Evolutionary conservation across 2,797 vertebrate species (phyloP), one percentile per base, ranked within the genome.

Genomic region (Argya squamiceps): DNA sequence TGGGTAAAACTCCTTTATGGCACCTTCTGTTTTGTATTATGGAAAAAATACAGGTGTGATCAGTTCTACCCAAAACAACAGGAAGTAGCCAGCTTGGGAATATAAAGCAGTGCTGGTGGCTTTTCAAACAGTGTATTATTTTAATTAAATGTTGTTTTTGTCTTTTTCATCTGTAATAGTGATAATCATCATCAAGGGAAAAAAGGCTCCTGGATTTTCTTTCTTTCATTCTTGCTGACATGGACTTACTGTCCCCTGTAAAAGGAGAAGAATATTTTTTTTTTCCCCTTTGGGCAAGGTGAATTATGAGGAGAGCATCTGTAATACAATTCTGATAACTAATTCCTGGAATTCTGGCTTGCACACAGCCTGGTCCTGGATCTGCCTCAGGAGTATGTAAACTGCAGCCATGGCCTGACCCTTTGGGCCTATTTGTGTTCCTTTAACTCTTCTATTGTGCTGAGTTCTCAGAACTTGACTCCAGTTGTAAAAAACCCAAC

Each of bases 381-480:
- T 65, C 47, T 93, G 36, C 29, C 39, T 81, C 26, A 4, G 24
- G 43, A 55, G 20, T 46, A 12, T 8, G 20, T 62, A 68, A 94
- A 84, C n/a, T 90, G 65, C 4, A 12, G 46, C 85, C 9, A 4
- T n/a, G 26, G 44, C 82, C 26, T 92, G 90, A 73, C 77, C 67
- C 36, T 69, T 60, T 76, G 56, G 34, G 67, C 93, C 77, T 43
- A 2, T 62, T 73, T 92, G 37, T 92, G 59, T 77, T 92, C 55
- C 52, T 96, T 87, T 62, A 82, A 65, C 76, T 90, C 52, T 88
- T 75, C 17, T 14, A 32, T 76, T 82, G 32, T 93, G 49, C 84
- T 84, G 80, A 84, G 29, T 52, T 84, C 71, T 92, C 44, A 76
- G 78, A 97, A 89, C 56, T 60, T 46, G 41, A 84, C 47, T 94